Base-by-base conservation (phyloP, 2,888 invertebrate species). In the Tridacna crocea region DNA sequence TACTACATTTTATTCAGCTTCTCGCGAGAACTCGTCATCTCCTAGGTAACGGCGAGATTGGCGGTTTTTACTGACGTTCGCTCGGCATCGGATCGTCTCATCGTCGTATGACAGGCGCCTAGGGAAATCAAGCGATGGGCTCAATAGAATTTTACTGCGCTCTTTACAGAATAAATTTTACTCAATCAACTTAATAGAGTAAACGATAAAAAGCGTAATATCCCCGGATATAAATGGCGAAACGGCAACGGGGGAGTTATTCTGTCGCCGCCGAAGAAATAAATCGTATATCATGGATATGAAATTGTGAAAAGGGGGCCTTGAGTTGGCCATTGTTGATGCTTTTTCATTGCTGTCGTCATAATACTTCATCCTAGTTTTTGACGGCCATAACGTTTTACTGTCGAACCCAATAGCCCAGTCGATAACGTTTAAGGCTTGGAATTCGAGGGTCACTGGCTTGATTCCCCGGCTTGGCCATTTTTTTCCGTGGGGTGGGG, bases 71-170 rank as follows among this genome's bases (percentile, higher is more conserved):
- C 75, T 76, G 81, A 79, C 81, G 76, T 74, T 79, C 55, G 72
- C 79, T 77, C 51, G 79, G 24, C 70, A 70, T 72, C 72, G 61
- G 11, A 19, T 72, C 78, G 78, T 72, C 73, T 78, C 72, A 36
- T 73, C 65, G 51, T 58, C 47, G 46, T 24, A 61, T 79, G 84
- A 87, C 78, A 72, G 82, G 83, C 80, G 82, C 82, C 85, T 66
- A 51, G 88, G 88, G 88, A 88, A 88, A 88, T 88, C 79, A 88
- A 80, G 76, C 77, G 80, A 88, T 86, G 82, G 86, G 75, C 78
- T 84, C 84, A 86, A 83, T 81, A 75, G 83, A 87, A 77, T 80
- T 74, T 84, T 87, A 87, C 80, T 87, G 86, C 84, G 84, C 86
- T 84, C 86, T 84, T 84, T 79, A 82, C 82, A 47, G 84, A 78